A percentile compares a stretch with the other conserved stretches of the same genome.
Evolutionary conservation across 2,888 invertebrate genomes (phyloP).

Genomic region (Hermodice carunculata): DNA sequence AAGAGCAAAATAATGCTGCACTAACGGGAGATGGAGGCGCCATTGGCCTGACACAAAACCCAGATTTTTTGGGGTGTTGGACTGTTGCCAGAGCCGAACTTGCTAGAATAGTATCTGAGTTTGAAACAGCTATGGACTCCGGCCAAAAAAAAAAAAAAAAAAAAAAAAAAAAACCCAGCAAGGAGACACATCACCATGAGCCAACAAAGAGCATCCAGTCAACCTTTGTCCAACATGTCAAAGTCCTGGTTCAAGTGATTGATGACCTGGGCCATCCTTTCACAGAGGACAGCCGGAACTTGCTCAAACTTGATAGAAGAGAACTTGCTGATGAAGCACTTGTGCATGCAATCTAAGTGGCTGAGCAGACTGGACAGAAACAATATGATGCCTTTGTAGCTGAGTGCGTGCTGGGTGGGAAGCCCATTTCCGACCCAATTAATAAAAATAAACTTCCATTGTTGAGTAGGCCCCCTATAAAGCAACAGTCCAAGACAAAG

Average conservation of each 20-base stretch:
- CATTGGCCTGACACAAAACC: background rate
- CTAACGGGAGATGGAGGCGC: slow-evolving; percentile 17
- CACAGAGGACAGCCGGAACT: background rate
- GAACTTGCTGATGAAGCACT: background rate
- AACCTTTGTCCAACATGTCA: background rate
- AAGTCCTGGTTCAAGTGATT: background rate
- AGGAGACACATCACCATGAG: background rate
- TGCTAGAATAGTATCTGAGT: background rate
- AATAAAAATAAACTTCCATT: background rate
- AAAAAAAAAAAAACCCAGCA: too few relatives aligned
- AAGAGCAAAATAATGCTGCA: slow-evolving; percentile 19
- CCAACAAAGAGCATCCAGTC: background rate
- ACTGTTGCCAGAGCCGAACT: background rate
- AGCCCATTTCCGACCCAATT: background rate
- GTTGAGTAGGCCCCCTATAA: too few relatives aligned
- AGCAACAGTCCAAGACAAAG: too few relatives aligned
- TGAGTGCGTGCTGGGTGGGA: background rate
- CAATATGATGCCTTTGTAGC: background rate
- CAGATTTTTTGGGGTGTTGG: slow-evolving; percentile 1
- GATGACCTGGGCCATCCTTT: background rate
- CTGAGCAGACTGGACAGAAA: background rate
- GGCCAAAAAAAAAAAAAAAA: background rate
- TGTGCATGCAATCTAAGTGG: background rate
- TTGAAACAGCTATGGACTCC: slow-evolving; percentile 1
- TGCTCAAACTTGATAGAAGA: background rate